Percentiles rank a stretch among this genome's conserved stretches.
phyloP scores from a whole-genome alignment of 2,888 invertebrate genomes.

The Liodrosophila aerea region DNA sequence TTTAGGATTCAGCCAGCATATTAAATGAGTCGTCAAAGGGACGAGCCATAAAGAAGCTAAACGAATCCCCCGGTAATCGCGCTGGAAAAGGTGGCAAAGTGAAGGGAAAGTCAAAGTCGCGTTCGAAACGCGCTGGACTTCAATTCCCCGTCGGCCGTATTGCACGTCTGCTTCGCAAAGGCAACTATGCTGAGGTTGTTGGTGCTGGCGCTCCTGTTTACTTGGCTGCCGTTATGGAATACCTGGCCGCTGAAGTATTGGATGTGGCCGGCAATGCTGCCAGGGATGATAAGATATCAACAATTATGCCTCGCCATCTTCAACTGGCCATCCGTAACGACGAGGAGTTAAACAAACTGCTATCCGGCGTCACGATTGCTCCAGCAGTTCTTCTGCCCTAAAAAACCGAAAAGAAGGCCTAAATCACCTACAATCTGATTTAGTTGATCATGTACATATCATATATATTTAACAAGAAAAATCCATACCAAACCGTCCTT shows the following conservation, averaged over 20 bases:
- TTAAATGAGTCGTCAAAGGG: no score
- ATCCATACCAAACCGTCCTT: no score
- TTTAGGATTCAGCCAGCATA: no score
- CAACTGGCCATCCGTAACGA: conserved; percentile 92
- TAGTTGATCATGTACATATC: no score
- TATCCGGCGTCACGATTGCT: conserved; percentile 81
- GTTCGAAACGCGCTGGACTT: conserved; percentile 9
- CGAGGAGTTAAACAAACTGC: conserved; percentile 90
- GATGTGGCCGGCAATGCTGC: conserved; percentile 87
- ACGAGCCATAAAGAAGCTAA: no score
- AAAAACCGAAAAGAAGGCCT: no score
- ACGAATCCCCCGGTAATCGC: no score
- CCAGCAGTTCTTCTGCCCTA: conserved; percentile 84
- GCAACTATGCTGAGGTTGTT: conserved; percentile 84
- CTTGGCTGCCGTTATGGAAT: conserved; percentile 85
- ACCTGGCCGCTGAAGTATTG: conserved; percentile 86
- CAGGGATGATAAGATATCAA: conserved; percentile 87
- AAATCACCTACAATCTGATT: no score
- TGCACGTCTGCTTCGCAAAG: conserved; percentile 85
- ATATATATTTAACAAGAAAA: no score
- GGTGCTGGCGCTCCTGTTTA: conserved; percentile 84
- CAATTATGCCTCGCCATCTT: conserved; percentile 91
- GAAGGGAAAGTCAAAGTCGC: conserved; percentile 9
- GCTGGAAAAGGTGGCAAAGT: conserved; percentile 8
- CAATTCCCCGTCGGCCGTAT: conserved; percentile 86